phyloP scores from a whole-genome alignment of 92 coral and sea anemone species.

The Umimayanthus chanpuru region DNA sequence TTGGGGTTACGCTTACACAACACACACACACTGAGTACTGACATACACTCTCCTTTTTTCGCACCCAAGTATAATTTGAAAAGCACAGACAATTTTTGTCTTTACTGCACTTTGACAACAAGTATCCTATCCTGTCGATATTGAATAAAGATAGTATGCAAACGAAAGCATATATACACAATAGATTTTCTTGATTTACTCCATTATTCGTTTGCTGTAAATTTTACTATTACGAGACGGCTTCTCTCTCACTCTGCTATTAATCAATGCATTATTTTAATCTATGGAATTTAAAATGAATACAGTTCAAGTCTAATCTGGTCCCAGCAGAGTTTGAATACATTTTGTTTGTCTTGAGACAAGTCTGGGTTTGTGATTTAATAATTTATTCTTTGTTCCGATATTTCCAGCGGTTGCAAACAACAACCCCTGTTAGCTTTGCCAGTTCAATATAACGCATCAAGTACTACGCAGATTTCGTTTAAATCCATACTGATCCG shows the following conservation, averaged over 20 bases:
- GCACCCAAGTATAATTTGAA: neutral
- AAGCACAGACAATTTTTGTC: neutral
- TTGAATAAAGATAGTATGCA: neutral
- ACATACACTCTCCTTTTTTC: neutral
- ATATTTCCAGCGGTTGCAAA: slow-evolving; percentile 13
- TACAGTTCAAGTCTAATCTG: neutral
- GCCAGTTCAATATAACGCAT: neutral
- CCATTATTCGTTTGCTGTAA: neutral
- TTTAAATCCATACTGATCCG: neutral
- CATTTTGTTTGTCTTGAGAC: neutral
- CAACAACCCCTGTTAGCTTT: neutral
- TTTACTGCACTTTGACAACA: neutral
- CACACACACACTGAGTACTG: neutral
- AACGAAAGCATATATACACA: neutral
- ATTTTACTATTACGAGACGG: neutral
- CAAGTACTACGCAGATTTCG: neutral
- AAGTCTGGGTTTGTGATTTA: slow-evolving; percentile 18
- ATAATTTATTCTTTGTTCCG: slow-evolving; percentile 17
- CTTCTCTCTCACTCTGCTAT: no score
- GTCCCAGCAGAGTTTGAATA: neutral
- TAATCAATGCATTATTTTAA: neutral
- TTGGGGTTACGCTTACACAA: neutral
- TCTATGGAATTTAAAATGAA: neutral
- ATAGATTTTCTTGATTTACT: neutral
- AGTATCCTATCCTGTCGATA: neutral